Evolutionary conservation across 1,140 invertebrate species (phyloP), one percentile per base, ranked within the genome.

Genomic region (Dreissena polymorpha): DNA sequence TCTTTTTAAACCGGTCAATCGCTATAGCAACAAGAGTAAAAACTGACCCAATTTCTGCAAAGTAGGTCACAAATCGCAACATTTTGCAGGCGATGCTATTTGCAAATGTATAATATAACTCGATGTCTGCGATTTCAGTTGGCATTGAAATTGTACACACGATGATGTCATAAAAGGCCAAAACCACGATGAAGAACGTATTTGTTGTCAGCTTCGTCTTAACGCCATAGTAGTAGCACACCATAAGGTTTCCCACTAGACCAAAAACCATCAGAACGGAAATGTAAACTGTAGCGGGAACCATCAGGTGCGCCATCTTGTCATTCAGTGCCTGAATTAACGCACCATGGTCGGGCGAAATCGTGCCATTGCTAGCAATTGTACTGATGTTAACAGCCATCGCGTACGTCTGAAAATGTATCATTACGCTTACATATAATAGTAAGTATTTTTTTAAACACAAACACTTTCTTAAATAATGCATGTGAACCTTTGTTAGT

Each of bases 121-220:
- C 29, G 64, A 87, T 75, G 39, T 87, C 86, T 13, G 73, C 83
- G 10, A 86, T 86, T 70, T 87, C 86, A 29, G 83, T 65, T 1
- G 86, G 86, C 75, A 87, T 82, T 5, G 77, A 84, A 25, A 87
- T 53, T 10, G 55, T 50, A 63, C 86, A 87, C 0, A 69, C 67
- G 2, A 84, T 67, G 1, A 87, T 25, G 51, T 87, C 86, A 73
- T 80, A 87, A 25, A 84, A 23, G 12, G 84, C 85, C 13, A 87
- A 21, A 0, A 63, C 67, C 14, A 84, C 50, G n/a, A 86, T 85
- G 64, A 87, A 87, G 29, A 77, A 76, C 16, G 29, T 84, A 18
- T 79, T 84, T 8, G 82, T 60, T 18, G 82, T 79, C n/a, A 14
- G 49, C 69, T 75, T 87, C 1, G 82, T 64, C n/a, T 67, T 53